Conservation (phyloP, 2,113 vertebrate genomes). For the Pseudorectes ferrugineus region DNA sequence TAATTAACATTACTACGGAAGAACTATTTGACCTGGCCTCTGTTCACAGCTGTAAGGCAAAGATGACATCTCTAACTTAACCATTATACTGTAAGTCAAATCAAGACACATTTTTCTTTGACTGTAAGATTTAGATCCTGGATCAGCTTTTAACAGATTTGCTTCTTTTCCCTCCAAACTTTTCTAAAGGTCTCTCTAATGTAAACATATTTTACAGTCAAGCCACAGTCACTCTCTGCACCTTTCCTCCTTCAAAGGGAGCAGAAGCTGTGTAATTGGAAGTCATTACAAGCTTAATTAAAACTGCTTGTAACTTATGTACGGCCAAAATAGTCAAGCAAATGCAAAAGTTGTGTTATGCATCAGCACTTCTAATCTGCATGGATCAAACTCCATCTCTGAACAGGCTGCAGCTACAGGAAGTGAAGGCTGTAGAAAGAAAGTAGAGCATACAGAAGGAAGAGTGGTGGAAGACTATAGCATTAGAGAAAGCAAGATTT, state of each 20-base stretch:
- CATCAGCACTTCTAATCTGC: background rate
- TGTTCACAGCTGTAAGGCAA: conserved; percentile 43
- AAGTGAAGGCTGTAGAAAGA: background rate
- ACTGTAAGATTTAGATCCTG: background rate
- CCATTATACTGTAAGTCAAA: background rate
- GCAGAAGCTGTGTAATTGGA: background rate
- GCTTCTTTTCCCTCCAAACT: background rate
- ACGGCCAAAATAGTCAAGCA: background rate
- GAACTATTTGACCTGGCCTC: conserved; percentile 19
- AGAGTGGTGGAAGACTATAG: background rate
- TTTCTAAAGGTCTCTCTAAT: background rate
- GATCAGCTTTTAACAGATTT: background rate
- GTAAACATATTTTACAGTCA: background rate
- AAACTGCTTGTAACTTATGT: background rate
- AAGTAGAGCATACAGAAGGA: background rate
- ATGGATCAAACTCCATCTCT: background rate
- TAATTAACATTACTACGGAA: conserved; percentile 32
- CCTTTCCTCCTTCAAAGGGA: background rate
- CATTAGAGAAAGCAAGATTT: background rate
- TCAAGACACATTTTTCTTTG: background rate
- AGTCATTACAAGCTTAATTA: background rate
- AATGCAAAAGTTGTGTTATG: background rate
- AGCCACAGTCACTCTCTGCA: background rate
- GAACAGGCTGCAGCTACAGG: background rate
- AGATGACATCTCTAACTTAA: background rate